phyloP scores from a whole-genome alignment of 1,140 invertebrate species.

The Theocolax elegans region DNA sequence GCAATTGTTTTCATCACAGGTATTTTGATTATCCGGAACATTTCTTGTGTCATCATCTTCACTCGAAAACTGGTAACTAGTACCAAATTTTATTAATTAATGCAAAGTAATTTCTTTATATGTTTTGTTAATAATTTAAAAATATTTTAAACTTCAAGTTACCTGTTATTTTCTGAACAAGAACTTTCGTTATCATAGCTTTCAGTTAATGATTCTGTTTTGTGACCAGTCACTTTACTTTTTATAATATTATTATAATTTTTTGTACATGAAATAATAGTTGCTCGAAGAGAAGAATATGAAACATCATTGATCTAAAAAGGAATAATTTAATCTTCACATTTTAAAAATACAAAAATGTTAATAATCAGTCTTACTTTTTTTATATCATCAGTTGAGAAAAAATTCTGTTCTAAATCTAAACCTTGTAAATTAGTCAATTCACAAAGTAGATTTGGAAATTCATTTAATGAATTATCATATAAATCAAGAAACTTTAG shows the following conservation, averaged over 20 bases:
- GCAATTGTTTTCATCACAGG: background rate
- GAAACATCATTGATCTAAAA: conserved; percentile 13
- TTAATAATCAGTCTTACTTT: too few species aligned
- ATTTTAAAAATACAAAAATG: too few species aligned
- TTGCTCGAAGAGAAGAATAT: conserved; percentile 5
- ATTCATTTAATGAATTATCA: conserved; percentile 30
- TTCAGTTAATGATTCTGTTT: too few species aligned
- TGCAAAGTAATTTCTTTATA: too few species aligned
- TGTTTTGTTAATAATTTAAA: too few species aligned
- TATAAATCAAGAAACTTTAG: conserved; percentile 20
- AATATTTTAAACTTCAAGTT: too few species aligned
- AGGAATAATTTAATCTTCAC: background rate
- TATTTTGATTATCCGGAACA: background rate
- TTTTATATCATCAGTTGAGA: conserved; percentile 20
- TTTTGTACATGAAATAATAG: too few species aligned
- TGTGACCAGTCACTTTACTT: too few species aligned
- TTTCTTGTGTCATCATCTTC: background rate
- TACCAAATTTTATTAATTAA: too few species aligned
- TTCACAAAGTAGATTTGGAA: conserved; percentile 13
- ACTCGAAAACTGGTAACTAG: background rate
- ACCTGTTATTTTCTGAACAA: too few species aligned
- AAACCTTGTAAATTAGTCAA: conserved; percentile 27
- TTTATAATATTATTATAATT: too few species aligned
- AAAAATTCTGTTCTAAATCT: conserved; percentile 29
- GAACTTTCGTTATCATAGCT: too few species aligned